Conservation (phyloP, 2,113 vertebrate species). For the Gadus chalcogrammus region DNA sequence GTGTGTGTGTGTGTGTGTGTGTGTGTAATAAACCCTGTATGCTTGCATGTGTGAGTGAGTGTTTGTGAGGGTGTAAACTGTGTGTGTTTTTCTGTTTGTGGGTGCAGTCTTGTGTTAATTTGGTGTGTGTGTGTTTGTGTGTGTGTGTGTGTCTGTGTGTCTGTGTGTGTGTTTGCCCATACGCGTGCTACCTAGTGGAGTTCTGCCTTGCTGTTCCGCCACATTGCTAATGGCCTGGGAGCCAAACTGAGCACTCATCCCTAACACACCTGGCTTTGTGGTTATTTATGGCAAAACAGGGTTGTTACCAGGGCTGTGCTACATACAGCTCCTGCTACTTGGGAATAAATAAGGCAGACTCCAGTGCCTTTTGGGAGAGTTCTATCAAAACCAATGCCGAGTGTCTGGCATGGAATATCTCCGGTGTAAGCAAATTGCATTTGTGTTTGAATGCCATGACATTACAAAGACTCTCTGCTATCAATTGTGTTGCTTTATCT, state of each 20-base stretch:
- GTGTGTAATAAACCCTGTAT: not conserved
- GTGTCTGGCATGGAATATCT: conserved; percentile 57
- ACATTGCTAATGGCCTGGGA: conserved; percentile 48
- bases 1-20: not conserved
- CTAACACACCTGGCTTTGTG: conserved; percentile 61
- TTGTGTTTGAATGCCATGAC: conserved; percentile 61
- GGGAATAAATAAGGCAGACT: conserved; percentile 64
- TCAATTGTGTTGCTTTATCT: conserved; percentile 42
- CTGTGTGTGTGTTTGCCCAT: too few relatives aligned
- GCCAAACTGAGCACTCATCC: conserved; percentile 49
- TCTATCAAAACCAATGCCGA: conserved; percentile 66
- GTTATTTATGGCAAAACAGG: conserved; percentile 65
- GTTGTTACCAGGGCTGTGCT: conserved; percentile 54
- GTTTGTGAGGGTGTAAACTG: too few relatives aligned
- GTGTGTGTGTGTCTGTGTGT: too few relatives aligned
- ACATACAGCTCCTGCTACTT: conserved; percentile 59
- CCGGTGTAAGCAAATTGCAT: conserved; percentile 63
- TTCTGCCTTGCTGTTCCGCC: conserved; percentile 44
- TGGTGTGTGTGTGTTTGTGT: too few relatives aligned
- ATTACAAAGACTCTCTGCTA: conserved; percentile 49
- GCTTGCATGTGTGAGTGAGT: too few relatives aligned
- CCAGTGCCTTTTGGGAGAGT: conserved; percentile 52
- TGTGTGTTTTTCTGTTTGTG: too few relatives aligned
- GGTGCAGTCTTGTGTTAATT: too few relatives aligned
- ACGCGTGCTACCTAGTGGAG: conserved; percentile 35